A percentile compares a stretch with the other conserved stretches of the same genome.
phyloP scores from a whole-genome alignment of 2,797 vertebrate genomes.

The Syncerus caffer region DNA sequence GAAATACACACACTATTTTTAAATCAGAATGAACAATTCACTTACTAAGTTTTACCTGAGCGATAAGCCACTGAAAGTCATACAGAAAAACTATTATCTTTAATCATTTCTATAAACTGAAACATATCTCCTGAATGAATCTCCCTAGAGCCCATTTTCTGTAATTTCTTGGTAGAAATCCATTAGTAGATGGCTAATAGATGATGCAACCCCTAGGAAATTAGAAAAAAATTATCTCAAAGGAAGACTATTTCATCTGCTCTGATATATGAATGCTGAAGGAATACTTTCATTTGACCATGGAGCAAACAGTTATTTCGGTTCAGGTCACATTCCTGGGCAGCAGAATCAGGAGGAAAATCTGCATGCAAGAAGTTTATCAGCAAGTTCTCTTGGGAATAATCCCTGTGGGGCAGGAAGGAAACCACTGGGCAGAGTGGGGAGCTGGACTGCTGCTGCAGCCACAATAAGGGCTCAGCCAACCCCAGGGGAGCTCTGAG shows the following conservation, averaged over 20 bases:
- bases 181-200: neutral
- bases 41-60: neutral
- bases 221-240: conserved; percentile 25
- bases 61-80: neutral
- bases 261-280: neutral
- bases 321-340: neutral
- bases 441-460: neutral
- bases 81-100: neutral
- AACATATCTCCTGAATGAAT: neutral
- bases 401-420: neutral
- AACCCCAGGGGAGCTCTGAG: neutral
- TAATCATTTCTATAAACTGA: neutral
- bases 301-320: neutral
- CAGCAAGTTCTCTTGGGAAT: neutral
- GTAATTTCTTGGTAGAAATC: neutral
- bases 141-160: neutral
- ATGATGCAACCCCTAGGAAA: neutral
- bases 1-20: neutral
- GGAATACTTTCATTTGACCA: neutral
- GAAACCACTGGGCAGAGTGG: neutral
- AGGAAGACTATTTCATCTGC: neutral
- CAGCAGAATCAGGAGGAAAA: neutral
- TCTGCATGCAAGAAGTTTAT: neutral
- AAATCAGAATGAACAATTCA: neutral
- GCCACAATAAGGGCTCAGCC: neutral